A percentile compares a stretch with the other conserved stretches of the same genome.
Evolutionary conservation across 2,888 invertebrate species (phyloP).

Genomic region (Microplitis deprimator): DNA sequence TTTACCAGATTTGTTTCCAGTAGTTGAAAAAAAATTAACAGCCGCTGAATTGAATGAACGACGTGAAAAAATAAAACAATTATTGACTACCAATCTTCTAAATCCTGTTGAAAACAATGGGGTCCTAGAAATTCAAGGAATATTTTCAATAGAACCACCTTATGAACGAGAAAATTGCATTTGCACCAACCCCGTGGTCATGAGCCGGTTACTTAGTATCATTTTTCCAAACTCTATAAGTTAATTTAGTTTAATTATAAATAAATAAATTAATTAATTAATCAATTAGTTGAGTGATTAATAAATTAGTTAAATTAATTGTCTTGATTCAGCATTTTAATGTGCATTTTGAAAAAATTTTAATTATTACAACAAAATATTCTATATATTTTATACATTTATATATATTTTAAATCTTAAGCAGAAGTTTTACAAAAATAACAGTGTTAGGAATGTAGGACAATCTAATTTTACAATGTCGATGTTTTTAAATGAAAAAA

Average conservation of each 20-base stretch:
- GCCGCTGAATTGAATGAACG: constrained; percentile 48
- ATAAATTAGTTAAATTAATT: constrained; percentile 20
- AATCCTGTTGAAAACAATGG: constrained; percentile 56
- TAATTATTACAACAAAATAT: constrained; percentile 18
- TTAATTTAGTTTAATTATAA: constrained; percentile 15
- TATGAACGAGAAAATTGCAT: constrained; percentile 62
- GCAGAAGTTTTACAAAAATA: constrained; percentile 32
- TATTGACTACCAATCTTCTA: constrained; percentile 60
- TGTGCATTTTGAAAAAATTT: neutral
- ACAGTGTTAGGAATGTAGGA: constrained; percentile 12
- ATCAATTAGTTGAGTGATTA: constrained; percentile 10
- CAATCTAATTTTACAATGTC: constrained; percentile 7
- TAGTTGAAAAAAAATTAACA: constrained; percentile 43
- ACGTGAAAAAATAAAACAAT: constrained; percentile 57
- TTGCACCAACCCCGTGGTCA: constrained; percentile 62
- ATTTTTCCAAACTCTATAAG: constrained; percentile 45
- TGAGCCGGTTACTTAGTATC: constrained; percentile 62
- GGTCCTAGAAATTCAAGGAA: constrained; percentile 60
- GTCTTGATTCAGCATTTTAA: neutral
- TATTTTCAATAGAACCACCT: constrained; percentile 64
- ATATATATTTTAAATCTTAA: constrained; percentile 8
- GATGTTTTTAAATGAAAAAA: constrained; percentile 2
- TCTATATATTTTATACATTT: constrained; percentile 5
- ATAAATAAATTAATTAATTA: constrained; percentile 6
- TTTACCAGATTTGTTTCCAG: constrained; percentile 61